Percentiles rank a stretch among this genome's conserved stretches.
These are phyloP conservation scores for Odontocerum albicorne DNA, from an alignment of 2,888 invertebrate genomes.

Conservation along the genomic window DNA sequence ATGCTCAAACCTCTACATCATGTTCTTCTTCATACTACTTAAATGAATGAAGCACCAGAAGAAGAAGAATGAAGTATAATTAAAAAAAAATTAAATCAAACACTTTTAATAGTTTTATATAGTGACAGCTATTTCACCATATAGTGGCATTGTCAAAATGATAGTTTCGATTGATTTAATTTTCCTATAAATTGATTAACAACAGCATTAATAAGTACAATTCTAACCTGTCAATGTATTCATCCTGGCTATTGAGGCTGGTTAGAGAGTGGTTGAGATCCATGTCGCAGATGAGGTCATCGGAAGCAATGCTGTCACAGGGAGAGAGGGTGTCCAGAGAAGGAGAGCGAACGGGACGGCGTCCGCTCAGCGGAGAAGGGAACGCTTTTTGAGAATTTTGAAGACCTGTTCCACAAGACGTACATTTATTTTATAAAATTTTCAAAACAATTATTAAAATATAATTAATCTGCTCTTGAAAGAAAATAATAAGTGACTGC, in stretches of 20 bases:
- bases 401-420: conserved; percentile 11
- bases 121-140: too few relatives aligned
- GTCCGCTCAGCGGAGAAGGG: conserved; percentile 8
- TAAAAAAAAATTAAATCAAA: too few relatives aligned
- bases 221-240: conserved; percentile 58
- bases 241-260: conserved; percentile 56
- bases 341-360: conserved; percentile 60
- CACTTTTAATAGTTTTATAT: too few relatives aligned
- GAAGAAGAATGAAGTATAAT: too few relatives aligned
- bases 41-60: too few relatives aligned
- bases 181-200: too few relatives aligned
- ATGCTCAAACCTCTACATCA: too few relatives aligned
- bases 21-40: too few relatives aligned
- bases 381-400: conserved; percentile 20
- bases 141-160: too few relatives aligned
- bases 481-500: too few relatives aligned
- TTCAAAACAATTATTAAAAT: background rate
- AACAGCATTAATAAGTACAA: background rate
- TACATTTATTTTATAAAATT: conserved; percentile 3
- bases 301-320: conserved; percentile 81
- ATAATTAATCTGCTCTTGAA: too few relatives aligned
- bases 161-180: too few relatives aligned
- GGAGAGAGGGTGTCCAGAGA: conserved; percentile 83
- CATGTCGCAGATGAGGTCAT: conserved; percentile 87
- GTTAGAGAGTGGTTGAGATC: conserved; percentile 67